A percentile compares a stretch with the other conserved stretches of the same genome.
Conservation (phyloP, 2,797 vertebrate species). For the Harpagifer antarcticus region DNA sequence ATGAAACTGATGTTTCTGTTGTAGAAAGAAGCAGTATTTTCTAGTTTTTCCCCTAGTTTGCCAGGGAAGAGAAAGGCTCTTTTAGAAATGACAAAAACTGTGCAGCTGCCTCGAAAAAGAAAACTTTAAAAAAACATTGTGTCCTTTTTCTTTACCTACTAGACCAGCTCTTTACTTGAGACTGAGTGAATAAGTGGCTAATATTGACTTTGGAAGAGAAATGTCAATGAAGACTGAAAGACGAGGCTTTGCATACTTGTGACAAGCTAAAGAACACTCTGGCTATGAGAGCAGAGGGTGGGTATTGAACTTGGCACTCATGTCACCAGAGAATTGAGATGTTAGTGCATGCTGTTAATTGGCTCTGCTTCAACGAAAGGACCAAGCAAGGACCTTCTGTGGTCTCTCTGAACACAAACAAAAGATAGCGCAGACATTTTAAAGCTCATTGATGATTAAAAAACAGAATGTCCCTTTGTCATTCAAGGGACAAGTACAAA, state of each 20-base stretch:
- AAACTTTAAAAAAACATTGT: conserved; percentile 51
- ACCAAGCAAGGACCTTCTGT: conserved; percentile 32
- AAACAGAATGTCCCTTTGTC: conserved; percentile 28
- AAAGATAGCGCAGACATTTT: conserved; percentile 33
- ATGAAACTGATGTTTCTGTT: conserved; percentile 32
- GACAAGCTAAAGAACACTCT: conserved; percentile 53
- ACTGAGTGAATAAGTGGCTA: conserved; percentile 71
- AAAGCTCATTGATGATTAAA: conserved; percentile 33
- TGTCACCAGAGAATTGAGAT: conserved; percentile 59
- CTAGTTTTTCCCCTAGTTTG: conserved; percentile 26
- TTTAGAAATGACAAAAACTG: conserved; percentile 36
- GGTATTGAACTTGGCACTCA: conserved; percentile 73
- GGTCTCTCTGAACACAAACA: conserved; percentile 39
- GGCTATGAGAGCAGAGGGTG: conserved; percentile 47
- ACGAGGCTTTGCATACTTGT: conserved; percentile 64
- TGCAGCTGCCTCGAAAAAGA: conserved; percentile 28
- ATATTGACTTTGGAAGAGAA: conserved; percentile 76
- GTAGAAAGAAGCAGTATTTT: conserved; percentile 19
- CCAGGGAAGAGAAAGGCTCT: conserved; percentile 26
- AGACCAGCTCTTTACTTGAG: conserved; percentile 41
- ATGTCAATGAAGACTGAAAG: conserved; percentile 71
- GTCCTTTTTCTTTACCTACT: conserved; percentile 42
- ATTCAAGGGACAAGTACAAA: conserved; percentile 12
- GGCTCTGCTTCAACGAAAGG: conserved; percentile 39
- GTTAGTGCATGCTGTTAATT: conserved; percentile 67